These are phyloP conservation scores for Notiomystis cincta DNA, from an alignment of 2,113 vertebrate genomes.

Conservation along the genomic window DNA sequence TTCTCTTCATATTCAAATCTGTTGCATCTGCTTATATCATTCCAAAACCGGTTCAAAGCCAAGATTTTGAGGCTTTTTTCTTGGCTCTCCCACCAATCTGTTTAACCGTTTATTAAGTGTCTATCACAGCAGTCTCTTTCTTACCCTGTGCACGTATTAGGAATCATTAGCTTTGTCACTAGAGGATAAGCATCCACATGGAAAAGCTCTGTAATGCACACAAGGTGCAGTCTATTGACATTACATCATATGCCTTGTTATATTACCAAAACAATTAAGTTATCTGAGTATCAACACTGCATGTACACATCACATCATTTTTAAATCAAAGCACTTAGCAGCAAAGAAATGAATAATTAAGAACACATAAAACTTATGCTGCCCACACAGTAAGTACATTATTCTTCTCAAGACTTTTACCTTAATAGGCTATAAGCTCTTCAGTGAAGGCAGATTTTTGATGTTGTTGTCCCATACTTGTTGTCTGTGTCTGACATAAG, in stretches of 20 bases:
- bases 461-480: background rate
- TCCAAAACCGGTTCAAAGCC: background rate
- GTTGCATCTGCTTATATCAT: background rate
- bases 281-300: constrained; percentile 27
- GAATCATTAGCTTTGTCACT: constrained; percentile 34
- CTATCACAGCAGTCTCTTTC: constrained; percentile 13
- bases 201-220: constrained; percentile 38
- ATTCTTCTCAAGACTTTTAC: constrained; percentile 4
- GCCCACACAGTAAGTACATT: constrained; percentile 28
- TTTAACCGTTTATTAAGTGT: constrained; percentile 51
- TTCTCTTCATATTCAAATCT: background rate
- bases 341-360: constrained; percentile 59
- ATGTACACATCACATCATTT: constrained; percentile 34
- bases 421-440: background rate
- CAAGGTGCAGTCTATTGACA: constrained; percentile 25
- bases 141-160: background rate
- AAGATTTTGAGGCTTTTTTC: background rate
- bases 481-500: background rate
- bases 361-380: constrained; percentile 21
- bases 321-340: constrained; percentile 49
- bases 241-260: constrained; percentile 60
- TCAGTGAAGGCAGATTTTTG: background rate
- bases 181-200: background rate
- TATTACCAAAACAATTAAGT: constrained; percentile 60
- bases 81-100: background rate